These are phyloP conservation scores for Hyaena hyaena DNA, from an alignment of 2,113 vertebrate genomes.

Conservation along the genomic window DNA sequence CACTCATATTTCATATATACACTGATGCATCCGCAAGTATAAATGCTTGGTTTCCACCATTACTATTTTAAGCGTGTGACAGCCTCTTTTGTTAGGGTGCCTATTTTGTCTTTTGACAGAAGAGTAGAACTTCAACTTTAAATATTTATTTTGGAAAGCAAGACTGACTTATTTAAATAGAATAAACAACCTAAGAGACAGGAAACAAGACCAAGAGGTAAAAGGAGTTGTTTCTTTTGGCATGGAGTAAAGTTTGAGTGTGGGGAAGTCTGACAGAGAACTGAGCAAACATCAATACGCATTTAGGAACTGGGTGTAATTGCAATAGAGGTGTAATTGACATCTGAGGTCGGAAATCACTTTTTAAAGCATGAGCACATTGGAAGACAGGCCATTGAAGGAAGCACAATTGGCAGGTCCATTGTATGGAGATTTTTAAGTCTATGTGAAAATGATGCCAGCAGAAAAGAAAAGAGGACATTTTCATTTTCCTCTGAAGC, in stretches of 20 bases:
- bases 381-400: neutral
- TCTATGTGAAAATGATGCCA: neutral
- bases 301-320: neutral
- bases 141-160: constrained; percentile 58
- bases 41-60: neutral
- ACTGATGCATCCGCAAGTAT: neutral
- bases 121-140: neutral
- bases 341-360: neutral
- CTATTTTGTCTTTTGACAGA: neutral
- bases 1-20: neutral
- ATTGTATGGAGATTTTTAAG: neutral
- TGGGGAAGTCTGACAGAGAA: neutral
- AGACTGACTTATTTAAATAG: neutral
- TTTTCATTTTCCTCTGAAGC: neutral
- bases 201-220: neutral
- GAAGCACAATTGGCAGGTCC: neutral
- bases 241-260: neutral
- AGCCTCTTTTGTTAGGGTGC: neutral
- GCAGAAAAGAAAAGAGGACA: neutral
- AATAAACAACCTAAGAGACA: constrained; percentile 18
- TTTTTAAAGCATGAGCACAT: neutral
- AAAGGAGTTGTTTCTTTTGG: neutral
- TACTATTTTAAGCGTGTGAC: neutral
- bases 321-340: neutral
- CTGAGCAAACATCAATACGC: neutral